phyloP scores from a whole-genome alignment of 1,140 invertebrate genomes.

The Diabrotica virgifera region DNA sequence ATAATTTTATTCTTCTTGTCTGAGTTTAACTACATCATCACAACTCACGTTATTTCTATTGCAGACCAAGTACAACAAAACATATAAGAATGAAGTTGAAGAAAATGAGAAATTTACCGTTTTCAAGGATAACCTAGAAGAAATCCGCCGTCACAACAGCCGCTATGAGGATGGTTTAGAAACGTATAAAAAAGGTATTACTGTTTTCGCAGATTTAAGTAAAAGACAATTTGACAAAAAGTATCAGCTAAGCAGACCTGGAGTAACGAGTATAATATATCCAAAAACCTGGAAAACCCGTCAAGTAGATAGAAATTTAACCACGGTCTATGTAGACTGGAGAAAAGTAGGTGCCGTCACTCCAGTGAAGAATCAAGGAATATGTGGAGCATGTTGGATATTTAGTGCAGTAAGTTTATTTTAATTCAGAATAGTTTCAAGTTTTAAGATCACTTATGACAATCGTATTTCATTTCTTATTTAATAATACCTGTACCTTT shows the following conservation, averaged over 20 bases:
- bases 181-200: slow-evolving; percentile 65
- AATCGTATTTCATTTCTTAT: too few species aligned
- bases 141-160: slow-evolving; percentile 80
- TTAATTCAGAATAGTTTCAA: slow-evolving; percentile 6
- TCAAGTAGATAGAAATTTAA: neutral
- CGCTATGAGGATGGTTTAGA: slow-evolving; percentile 63
- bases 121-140: slow-evolving; percentile 78
- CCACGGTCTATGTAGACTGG: slow-evolving; percentile 26
- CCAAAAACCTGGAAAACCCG: neutral
- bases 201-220: slow-evolving; percentile 82
- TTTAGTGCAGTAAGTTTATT: slow-evolving; percentile 50
- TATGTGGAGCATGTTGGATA: slow-evolving; percentile 55
- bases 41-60: too few species aligned
- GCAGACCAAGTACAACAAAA: neutral
- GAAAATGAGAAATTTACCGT: slow-evolving; percentile 48
- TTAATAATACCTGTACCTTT: too few species aligned
- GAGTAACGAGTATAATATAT: neutral
- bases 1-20: too few species aligned
- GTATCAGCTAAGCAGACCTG: neutral
- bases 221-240: slow-evolving; percentile 67
- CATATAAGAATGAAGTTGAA: neutral
- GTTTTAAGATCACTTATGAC: too few species aligned
- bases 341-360: slow-evolving; percentile 39
- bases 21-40: too few species aligned
- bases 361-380: slow-evolving; percentile 38